Percentiles rank a stretch among this genome's conserved stretches.
Evolutionary conservation across 2,797 vertebrate species (phyloP).

Genomic region (Danio aesculapii): DNA sequence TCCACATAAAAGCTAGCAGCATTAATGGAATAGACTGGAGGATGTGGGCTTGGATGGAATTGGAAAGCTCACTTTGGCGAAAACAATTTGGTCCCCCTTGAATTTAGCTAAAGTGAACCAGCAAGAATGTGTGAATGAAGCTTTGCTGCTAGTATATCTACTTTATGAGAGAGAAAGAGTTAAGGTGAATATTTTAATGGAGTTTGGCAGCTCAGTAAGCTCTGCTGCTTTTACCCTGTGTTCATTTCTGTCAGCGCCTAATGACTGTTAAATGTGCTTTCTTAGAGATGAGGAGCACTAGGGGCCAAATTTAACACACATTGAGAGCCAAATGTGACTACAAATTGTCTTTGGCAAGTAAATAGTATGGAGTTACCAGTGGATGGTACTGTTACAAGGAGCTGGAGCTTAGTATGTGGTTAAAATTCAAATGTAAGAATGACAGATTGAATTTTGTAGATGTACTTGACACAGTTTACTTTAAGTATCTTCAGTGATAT

Average conservation of each 20-base stretch:
- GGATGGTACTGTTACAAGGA: not conserved
- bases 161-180: constrained; percentile 1
- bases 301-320: not conserved
- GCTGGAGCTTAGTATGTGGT: not conserved
- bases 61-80: constrained; percentile 35
- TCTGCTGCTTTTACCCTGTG: not conserved
- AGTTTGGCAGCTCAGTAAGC: constrained; percentile 21
- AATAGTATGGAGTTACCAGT: not conserved
- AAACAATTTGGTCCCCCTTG: constrained; percentile 47
- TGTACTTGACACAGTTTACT: not conserved
- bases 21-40: constrained; percentile 39
- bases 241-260: constrained; percentile 18
- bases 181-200: constrained; percentile 28
- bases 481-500: too few species aligned
- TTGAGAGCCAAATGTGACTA: constrained; percentile 18
- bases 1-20: constrained; percentile 56
- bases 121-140: constrained; percentile 20
- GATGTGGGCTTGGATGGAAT: constrained; percentile 15
- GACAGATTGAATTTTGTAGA: not conserved
- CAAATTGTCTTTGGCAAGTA: constrained; percentile 16
- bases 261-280: constrained; percentile 23
- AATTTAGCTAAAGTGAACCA: constrained; percentile 33
- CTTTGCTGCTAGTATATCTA: constrained; percentile 1
- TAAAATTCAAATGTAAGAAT: not conserved
- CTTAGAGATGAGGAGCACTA: constrained; percentile 6